Conservation (phyloP, 2,888 invertebrate genomes). For the Polylopha cassiicola region DNA sequence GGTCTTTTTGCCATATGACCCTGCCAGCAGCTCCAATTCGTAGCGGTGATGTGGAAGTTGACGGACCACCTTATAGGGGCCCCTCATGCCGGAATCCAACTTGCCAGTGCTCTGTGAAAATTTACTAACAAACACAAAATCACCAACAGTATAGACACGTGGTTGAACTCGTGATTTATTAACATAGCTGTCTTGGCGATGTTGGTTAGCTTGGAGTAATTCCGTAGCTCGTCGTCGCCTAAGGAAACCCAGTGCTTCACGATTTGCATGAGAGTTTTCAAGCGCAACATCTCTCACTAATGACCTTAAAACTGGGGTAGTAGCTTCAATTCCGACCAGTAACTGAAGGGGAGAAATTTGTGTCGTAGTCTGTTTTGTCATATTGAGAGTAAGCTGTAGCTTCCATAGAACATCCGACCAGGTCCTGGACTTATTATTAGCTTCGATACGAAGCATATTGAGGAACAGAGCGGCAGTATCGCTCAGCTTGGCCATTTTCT, state of each 20-base stretch:
- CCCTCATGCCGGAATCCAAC: neutral
- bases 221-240: neutral
- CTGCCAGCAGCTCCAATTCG: too few relatives aligned
- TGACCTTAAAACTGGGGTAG: neutral
- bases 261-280: neutral
- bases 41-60: too few relatives aligned
- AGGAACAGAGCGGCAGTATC: constrained; percentile 7
- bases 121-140: neutral
- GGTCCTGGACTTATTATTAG: neutral
- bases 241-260: neutral
- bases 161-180: neutral
- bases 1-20: too few relatives aligned
- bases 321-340: too few relatives aligned
- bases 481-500: too few relatives aligned
- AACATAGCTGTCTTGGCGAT: neutral
- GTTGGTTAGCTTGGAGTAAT: neutral
- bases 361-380: neutral
- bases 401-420: neutral
- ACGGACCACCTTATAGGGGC: neutral
- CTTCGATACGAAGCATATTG: constrained; percentile 9
- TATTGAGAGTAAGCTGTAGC: neutral
- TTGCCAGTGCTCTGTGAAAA: neutral
- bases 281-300: neutral
- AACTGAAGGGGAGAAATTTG: neutral
- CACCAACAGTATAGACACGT: neutral